These are phyloP conservation scores for Sesia bembeciformis DNA, from an alignment of 2,888 invertebrate genomes.

Conservation along the genomic window DNA sequence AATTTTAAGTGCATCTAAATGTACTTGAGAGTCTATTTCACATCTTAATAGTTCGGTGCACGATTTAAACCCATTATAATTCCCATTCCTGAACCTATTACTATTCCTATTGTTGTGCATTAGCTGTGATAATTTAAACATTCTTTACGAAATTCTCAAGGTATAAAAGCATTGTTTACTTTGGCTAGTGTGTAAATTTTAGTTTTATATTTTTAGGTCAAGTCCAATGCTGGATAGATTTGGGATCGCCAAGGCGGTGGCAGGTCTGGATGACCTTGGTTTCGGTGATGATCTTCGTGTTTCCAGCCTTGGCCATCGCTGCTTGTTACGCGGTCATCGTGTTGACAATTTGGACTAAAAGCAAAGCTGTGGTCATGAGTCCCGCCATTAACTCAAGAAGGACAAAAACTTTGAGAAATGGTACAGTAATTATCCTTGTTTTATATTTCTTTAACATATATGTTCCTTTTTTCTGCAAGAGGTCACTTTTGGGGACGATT, in stretches of 20 bases:
- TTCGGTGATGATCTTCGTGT: conserved; percentile 85
- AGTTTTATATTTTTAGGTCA: conserved; percentile 53
- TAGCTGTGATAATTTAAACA: not conserved
- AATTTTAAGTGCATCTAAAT: too few species aligned
- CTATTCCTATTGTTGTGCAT: not conserved
- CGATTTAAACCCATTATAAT: too few species aligned
- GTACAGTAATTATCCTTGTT: conserved; percentile 13
- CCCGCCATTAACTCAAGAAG: conserved; percentile 63
- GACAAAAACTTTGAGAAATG: conserved; percentile 55
- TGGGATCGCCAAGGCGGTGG: conserved; percentile 84
- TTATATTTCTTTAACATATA: too few species aligned
- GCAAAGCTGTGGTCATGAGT: conserved; percentile 77
- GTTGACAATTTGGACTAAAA: conserved; percentile 93
- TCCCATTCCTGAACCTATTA: too few species aligned
- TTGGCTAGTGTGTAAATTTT: not conserved
- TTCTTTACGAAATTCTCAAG: not conserved
- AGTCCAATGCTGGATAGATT: conserved; percentile 92
- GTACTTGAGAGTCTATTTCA: too few species aligned
- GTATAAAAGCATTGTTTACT: too few species aligned
- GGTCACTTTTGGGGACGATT: too few species aligned
- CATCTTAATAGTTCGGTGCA: too few species aligned
- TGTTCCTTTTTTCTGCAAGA: too few species aligned
- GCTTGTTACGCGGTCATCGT: conserved; percentile 94
- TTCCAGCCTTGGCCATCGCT: conserved; percentile 90
- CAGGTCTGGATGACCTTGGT: conserved; percentile 91